Evolutionary conservation across 2,113 vertebrate species (phyloP).

Genomic region (Barbus barbus): DNA sequence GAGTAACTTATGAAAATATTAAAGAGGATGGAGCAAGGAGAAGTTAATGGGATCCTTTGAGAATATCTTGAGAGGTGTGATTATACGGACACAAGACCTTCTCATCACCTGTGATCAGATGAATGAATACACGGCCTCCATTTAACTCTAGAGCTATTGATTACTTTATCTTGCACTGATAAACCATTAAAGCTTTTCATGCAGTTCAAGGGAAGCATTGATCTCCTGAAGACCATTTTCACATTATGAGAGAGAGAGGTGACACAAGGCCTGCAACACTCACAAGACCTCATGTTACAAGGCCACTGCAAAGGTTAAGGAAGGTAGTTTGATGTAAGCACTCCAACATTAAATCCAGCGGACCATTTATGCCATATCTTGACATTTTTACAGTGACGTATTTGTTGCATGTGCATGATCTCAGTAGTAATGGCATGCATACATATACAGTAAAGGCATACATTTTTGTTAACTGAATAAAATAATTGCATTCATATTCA

Average conservation of each 20-base stretch:
- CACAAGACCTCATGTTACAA: neutral
- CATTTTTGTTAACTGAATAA: too few relatives aligned
- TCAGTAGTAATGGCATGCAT: too few relatives aligned
- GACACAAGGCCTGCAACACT: neutral
- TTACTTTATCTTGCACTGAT: constrained; percentile 26
- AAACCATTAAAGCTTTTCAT: constrained; percentile 39
- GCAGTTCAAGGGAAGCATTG: constrained; percentile 24
- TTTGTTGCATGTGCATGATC: neutral
- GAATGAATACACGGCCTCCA: constrained; percentile 15
- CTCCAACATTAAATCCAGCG: neutral
- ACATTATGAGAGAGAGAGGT: neutral
- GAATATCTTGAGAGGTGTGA: constrained; percentile 14
- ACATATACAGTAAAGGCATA: too few relatives aligned
- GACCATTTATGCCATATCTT: neutral
- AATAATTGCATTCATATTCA: too few relatives aligned
- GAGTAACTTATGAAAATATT: constrained; percentile 23
- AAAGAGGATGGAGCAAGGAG: neutral
- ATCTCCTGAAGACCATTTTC: constrained; percentile 3
- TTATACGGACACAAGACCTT: neutral
- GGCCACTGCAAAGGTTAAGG: neutral
- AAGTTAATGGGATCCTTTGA: constrained; percentile 12
- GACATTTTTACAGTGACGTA: neutral
- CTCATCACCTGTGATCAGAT: constrained; percentile 33
- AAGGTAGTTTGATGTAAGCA: neutral
- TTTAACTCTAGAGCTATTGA: constrained; percentile 30